Evolutionary conservation across 2,797 vertebrate genomes (phyloP), one percentile per base, ranked within the genome.

Genomic region (Taenioides sp.): DNA sequence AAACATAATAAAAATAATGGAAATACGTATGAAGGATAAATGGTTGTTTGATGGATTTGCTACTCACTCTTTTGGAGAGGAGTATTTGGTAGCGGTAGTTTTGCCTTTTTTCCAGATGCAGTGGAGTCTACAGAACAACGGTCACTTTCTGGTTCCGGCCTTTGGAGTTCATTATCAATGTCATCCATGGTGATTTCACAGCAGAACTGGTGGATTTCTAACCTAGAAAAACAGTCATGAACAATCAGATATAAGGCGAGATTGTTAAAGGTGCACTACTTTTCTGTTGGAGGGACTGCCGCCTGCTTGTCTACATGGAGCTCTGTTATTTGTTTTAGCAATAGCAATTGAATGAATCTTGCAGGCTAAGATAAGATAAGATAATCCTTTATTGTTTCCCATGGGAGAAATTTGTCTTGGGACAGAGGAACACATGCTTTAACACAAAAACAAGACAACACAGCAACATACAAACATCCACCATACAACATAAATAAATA

Each of bases 101-200:
- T 75, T 17, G 77, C 5, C 66, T 77, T 77, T 14, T 12, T 67
- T 25, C 4, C 27, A 59, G 65, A 34, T n/a, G 28, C 7, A 11
- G 18, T 14, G 27, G 40, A 50, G 31, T 75, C 57, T 27, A 28
- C 57, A 27, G 57, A 59, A 22, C 6, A 27, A 0, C 81, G 69
- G 17, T 79, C 49, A 7, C n/a, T 11, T 2, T 71, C 67, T 0
- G 34, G 34, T 12, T 65, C 11, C 10, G 11, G 4, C 14, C 0
- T 0, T 4, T 2, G 4, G 0, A 83, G 10, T 23, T 89, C 85
- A 20, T 7, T 31, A 7, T 86, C 72, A 16, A 75, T 47, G 47
- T 91, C 82, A 63, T 92, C 89, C 93, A 94, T 94, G 10, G 47
- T 49, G 22, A 14, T n/a, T 55, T 55, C n/a, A 22, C 20, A 54